Base-by-base conservation (phyloP, 2,113 vertebrate genomes). In the Centropus unirufus region DNA sequence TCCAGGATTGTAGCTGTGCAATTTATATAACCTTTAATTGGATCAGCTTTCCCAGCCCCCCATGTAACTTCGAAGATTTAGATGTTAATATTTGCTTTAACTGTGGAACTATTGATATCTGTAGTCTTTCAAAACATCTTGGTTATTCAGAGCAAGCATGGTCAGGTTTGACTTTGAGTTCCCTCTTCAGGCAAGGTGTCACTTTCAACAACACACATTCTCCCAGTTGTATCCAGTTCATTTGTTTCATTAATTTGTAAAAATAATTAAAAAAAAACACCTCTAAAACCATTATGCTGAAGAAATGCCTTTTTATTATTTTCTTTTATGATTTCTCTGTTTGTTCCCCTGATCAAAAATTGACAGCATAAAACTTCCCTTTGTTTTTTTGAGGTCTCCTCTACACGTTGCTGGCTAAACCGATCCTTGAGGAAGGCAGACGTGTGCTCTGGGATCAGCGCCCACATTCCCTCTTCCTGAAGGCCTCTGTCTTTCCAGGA, bases 21-120 rank as follows among this genome's bases (percentile, higher is more conserved):
- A 34, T 67, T 90, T 49, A 52, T 80, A 63, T 74, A 75, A 87
- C 64, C 68, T 92, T 93, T 94, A 92, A 42, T 40, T 67, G 29
- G 42, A 73, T 85, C 67, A 83, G 20, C 39, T 46, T 91, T 29
- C 18, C 47, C 63, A 76, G 44, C 30, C n/a, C 68, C 40, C 16
- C 30, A 64, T 78, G 63, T 46, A 5, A 57, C 26, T 87, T 80
- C 39, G 59, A 91, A 92, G 52, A 91, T 24, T 77, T 79, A 83
- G 40, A 77, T 27, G 26, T 27, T 51, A 22, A 1, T 83, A 17
- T 84, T 89, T 93, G 40, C 49, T 81, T 85, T 73, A 87, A 62
- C 59, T 83, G 30, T 51, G 26, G 55, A 91, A 91, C 59, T 80
- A 89, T 15, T 72, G 46, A 32, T 77, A 74, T 27, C 52, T 67